Conservation (phyloP, 2,888 invertebrate species). For the Beris chalybata region DNA sequence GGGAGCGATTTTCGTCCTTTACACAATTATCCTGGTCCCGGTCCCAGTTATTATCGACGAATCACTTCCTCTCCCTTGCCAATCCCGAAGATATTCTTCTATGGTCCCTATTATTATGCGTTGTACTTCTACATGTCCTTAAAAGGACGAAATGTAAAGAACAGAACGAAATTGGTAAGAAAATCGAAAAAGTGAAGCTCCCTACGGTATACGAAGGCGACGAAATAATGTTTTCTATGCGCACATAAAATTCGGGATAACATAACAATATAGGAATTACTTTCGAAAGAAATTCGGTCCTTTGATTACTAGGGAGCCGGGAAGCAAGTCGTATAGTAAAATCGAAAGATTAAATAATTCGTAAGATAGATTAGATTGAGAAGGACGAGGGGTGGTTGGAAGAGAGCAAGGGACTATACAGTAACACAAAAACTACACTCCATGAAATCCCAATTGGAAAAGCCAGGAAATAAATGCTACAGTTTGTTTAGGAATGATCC, state of each 20-base stretch:
- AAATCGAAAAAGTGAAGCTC: conserved; percentile 2
- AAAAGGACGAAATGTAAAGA: too few relatives aligned
- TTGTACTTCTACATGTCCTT: too few relatives aligned
- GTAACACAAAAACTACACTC: too few relatives aligned
- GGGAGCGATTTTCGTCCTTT: conserved; percentile 13
- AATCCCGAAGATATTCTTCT: not conserved
- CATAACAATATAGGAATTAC: conserved; percentile 10
- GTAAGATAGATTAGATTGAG: not conserved
- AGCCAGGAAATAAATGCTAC: too few relatives aligned
- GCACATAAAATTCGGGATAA: conserved; percentile 13
- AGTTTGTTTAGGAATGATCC: too few relatives aligned
- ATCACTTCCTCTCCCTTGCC: not conserved
- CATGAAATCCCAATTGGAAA: too few relatives aligned
- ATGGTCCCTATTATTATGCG: too few relatives aligned
- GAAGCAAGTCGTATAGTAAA: conserved; percentile 2
- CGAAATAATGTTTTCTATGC: conserved; percentile 15
- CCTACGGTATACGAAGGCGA: not conserved
- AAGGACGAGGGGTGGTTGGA: too few relatives aligned
- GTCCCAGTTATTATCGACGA: conserved; percentile 1
- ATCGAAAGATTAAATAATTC: conserved; percentile 16
- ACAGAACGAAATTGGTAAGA: not conserved
- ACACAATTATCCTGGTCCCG: not conserved
- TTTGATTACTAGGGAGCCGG: conserved; percentile 1
- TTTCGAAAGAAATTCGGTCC: not conserved
- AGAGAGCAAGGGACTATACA: too few relatives aligned